A percentile compares a stretch with the other conserved stretches of the same genome.
phyloP scores from a whole-genome alignment of 2,113 vertebrate species.

The Falcunculus frontatus region DNA sequence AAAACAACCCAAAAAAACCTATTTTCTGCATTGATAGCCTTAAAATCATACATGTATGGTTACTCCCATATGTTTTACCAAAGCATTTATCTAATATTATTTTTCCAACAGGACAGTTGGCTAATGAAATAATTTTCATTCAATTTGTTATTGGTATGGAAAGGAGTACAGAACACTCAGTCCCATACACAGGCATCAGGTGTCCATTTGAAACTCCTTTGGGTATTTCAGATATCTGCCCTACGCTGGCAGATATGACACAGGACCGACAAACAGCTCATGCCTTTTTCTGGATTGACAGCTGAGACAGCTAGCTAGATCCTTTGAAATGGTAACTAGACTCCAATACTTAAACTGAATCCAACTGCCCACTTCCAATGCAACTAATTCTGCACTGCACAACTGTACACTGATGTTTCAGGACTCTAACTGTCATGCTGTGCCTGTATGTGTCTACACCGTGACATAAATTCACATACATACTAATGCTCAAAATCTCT shows the following conservation, averaged over 20 bases:
- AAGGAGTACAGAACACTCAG: not conserved
- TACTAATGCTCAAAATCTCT: not conserved
- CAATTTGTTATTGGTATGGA: not conserved
- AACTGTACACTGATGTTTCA: not conserved
- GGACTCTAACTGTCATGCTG: not conserved
- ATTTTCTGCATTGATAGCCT: not conserved
- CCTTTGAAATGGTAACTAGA: not conserved
- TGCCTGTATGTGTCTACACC: not conserved
- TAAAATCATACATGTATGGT: not conserved
- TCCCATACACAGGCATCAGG: not conserved
- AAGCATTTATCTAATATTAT: not conserved
- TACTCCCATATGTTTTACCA: not conserved
- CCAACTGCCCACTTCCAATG: not conserved
- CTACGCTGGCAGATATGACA: not conserved
- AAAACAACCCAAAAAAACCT: not conserved
- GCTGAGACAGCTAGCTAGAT: not conserved
- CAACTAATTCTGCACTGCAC: not conserved
- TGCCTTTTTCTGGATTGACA: slow-evolving; percentile 3
- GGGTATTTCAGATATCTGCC: not conserved
- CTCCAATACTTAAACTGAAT: not conserved
- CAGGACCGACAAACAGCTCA: slow-evolving; percentile 20
- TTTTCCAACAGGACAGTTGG: not conserved
- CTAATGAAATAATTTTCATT: not conserved
- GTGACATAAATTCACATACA: not conserved
- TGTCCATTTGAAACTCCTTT: slow-evolving; percentile 1